Evolutionary conservation across 2,888 invertebrate species (phyloP).

Genomic region (Apamea monoglypha): DNA sequence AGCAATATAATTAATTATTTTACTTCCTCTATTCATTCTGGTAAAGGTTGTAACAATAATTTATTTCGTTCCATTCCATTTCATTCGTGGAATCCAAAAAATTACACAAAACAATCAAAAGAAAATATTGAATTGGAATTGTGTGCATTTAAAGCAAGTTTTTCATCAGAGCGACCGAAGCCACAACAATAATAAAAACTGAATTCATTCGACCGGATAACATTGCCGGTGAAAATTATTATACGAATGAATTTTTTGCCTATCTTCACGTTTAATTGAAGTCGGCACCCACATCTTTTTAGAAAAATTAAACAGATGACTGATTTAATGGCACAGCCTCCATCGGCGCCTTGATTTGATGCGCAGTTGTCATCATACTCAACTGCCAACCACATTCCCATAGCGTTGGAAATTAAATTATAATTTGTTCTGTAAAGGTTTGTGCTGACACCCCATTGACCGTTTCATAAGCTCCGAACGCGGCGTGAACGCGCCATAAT

Average conservation of each 20-base stretch:
- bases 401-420: conserved; percentile 82
- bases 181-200: conserved; percentile 79
- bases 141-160: conserved; percentile 74
- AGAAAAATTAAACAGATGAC: conserved; percentile 67
- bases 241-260: conserved; percentile 80
- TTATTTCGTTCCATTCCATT: conserved; percentile 62
- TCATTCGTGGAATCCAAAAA: conserved; percentile 62
- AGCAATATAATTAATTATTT: neutral
- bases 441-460: conserved; percentile 86
- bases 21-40: conserved; percentile 21
- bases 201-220: conserved; percentile 81
- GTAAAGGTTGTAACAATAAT: conserved; percentile 39
- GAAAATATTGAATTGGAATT: conserved; percentile 71
- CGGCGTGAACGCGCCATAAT: conserved; percentile 86
- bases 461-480: conserved; percentile 85
- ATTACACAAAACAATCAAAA: conserved; percentile 66
- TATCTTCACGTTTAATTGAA: conserved; percentile 79
- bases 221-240: conserved; percentile 80
- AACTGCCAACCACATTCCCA: conserved; percentile 75
- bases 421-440: conserved; percentile 84
- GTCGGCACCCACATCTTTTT: conserved; percentile 68
- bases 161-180: conserved; percentile 73
- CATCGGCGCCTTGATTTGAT: conserved; percentile 63
- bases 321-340: conserved; percentile 49
- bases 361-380: conserved; percentile 59